phyloP scores from a whole-genome alignment of 2,888 invertebrate genomes.

The Philaethria dido region DNA sequence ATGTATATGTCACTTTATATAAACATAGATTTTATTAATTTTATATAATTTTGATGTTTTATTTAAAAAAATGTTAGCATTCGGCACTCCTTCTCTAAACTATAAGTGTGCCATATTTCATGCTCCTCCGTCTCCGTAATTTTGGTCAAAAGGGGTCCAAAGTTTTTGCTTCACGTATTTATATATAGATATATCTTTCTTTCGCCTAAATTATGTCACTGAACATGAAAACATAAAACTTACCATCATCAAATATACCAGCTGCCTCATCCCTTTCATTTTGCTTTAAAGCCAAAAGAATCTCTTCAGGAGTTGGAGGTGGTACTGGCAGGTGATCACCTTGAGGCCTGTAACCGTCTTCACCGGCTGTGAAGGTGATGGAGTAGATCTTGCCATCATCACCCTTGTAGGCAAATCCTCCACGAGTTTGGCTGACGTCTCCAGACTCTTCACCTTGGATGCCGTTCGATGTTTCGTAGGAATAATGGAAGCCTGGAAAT shows the following conservation, averaged over 20 bases:
- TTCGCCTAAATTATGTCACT: no score
- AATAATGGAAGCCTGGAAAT: conserved; percentile 65
- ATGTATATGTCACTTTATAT: no score
- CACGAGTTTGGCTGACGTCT: conserved; percentile 63
- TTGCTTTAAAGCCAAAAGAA: conserved; percentile 74
- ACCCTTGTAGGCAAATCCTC: conserved; percentile 83
- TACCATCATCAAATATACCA: conserved; percentile 82
- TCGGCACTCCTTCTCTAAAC: no score
- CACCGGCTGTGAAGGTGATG: conserved; percentile 81
- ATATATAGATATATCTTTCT: no score
- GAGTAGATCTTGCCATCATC: conserved; percentile 83
- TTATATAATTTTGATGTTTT: no score
- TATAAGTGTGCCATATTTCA: no score
- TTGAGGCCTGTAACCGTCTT: conserved; percentile 81
- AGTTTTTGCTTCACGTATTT: no score
- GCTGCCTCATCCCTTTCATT: conserved; percentile 82
- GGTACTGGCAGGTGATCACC: conserved; percentile 83
- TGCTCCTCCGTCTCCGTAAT: no score
- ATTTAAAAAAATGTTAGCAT: no score
- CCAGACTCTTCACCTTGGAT: conserved; percentile 70
- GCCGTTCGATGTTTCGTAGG: conserved; percentile 73
- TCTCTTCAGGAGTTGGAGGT: conserved; percentile 83
- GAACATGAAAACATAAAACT: conserved; percentile 16
- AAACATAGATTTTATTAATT: no score
- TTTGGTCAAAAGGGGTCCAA: no score